Base-by-base conservation (phyloP, 2,888 invertebrate species). In the Lacanobia wlatinum region DNA sequence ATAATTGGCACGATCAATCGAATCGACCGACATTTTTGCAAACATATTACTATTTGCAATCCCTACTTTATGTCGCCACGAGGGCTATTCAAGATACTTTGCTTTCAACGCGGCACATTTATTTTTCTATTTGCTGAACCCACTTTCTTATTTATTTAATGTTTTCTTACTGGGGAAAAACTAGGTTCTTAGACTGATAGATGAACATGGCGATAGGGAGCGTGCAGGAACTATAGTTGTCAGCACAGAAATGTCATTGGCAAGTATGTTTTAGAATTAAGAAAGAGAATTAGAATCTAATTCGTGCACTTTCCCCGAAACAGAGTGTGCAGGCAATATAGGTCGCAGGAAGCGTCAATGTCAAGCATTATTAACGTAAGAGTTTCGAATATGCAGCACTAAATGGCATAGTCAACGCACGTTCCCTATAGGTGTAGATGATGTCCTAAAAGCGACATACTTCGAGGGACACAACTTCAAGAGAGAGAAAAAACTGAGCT, bases 71-170 rank as follows among this genome's bases (percentile, higher is more conserved):
- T 10, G 12, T 55, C 46, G 58, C 28, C 46, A 62, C 28, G 21
- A 46, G 16, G 48, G 28, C 48, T 18, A 48, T 40, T 12, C 16
- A 48, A 52, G 23, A 67, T 23, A 46, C n/a, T 53, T 53, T 59
- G 14, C 28, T 59, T 46, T 10, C 52, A 46, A 53, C 23, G 9
- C 2, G 3, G 1, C 28, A 8, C 38, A 56, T 64, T 34, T 52
- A 53, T 76, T 38, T 23, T 52, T 38, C 23, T 69, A 28, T 59
- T 58, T 46, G 23, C 38, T 23, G 18, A 76, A 73, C 58, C n/a
- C 10, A 52, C 28, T 38, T 76, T 59, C 10, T 52, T 68, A 16
- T 48, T 53, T 14, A 10, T 63, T 63, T 28, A 34, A 56, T 14
- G 3, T 59, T 52, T 3, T 10, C 8, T 59, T 38, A 38, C 18